A percentile compares a stretch with the other conserved stretches of the same genome.
Conservation (phyloP, 2,888 invertebrate genomes). For the Cryptocheilus praepositus region DNA sequence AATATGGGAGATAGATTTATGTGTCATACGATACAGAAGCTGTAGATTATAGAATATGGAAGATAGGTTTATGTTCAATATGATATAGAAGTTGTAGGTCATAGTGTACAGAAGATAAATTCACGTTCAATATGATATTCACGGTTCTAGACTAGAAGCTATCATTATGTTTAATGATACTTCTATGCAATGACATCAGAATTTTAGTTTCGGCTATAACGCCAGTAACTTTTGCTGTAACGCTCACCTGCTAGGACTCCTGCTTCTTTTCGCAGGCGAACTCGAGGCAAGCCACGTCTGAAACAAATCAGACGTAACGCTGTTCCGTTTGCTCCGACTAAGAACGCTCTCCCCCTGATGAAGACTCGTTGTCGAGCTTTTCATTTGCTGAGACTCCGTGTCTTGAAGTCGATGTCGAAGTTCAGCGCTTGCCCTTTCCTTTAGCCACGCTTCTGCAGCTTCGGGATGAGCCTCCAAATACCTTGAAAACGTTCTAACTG, state of each 20-base stretch:
- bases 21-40: too few species aligned
- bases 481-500: constrained; percentile 40
- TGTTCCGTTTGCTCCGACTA: constrained; percentile 77
- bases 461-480: constrained; percentile 80
- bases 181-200: too few species aligned
- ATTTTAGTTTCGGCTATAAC: too few species aligned
- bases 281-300: constrained; percentile 90
- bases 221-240: neutral
- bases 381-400: constrained; percentile 45
- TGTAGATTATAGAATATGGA: too few species aligned
- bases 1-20: too few species aligned
- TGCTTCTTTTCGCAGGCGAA: constrained; percentile 80
- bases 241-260: constrained; percentile 69
- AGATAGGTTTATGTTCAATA: too few species aligned
- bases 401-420: constrained; percentile 79
- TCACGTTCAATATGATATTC: too few species aligned
- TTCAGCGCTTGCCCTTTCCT: constrained; percentile 84
- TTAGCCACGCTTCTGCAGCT: constrained; percentile 85
- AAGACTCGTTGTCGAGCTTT: constrained; percentile 74
- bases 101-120: too few species aligned
- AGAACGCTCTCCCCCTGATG: constrained; percentile 72
- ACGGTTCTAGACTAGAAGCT: too few species aligned
- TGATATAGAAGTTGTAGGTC: too few species aligned
- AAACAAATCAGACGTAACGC: constrained; percentile 89
- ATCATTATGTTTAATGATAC: too few species aligned